These are phyloP conservation scores for Eupithecia exiguata DNA, from an alignment of 2,888 invertebrate genomes.

Conservation along the genomic window DNA sequence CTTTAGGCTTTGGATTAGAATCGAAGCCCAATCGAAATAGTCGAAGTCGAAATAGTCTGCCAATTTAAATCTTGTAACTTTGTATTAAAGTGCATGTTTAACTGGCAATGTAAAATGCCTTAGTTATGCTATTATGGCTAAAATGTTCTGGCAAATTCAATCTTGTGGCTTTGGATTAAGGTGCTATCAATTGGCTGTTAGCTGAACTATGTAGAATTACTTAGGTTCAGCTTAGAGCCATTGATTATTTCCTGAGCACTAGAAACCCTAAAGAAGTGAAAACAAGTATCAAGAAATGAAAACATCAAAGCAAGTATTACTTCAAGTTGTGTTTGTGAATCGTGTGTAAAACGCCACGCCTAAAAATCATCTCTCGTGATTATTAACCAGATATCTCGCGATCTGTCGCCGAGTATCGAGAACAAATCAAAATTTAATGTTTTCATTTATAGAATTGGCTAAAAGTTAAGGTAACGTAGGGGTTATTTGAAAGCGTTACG, in stretches of 20 bases:
- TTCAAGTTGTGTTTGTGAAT: slow-evolving; percentile 14
- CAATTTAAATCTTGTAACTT: background rate
- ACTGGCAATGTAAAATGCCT: background rate
- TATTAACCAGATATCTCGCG: slow-evolving; percentile 60
- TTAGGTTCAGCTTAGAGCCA: background rate
- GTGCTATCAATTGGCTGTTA: background rate
- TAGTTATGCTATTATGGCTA: background rate
- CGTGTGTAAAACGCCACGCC: slow-evolving; percentile 49
- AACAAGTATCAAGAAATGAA: background rate
- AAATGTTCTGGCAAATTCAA: background rate
- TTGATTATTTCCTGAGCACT: background rate
- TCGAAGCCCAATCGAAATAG: too few species aligned
- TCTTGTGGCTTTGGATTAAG: background rate
- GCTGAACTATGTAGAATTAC: background rate
- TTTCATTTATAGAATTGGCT: slow-evolving; percentile 75
- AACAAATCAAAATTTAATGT: slow-evolving; percentile 64
- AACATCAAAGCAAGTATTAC: slow-evolving; percentile 13
- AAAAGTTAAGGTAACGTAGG: slow-evolving; percentile 67
- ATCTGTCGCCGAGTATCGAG: slow-evolving; percentile 53
- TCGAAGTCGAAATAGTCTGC: slow-evolving; percentile 4
- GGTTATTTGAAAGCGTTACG: slow-evolving; percentile 65
- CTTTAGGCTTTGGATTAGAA: background rate
- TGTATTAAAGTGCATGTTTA: background rate
- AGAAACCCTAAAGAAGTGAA: background rate
- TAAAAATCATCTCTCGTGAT: slow-evolving; percentile 59